These are phyloP conservation scores for Rhizoglyphus robini DNA, from an alignment of 1,140 invertebrate genomes.

Conservation along the genomic window DNA sequence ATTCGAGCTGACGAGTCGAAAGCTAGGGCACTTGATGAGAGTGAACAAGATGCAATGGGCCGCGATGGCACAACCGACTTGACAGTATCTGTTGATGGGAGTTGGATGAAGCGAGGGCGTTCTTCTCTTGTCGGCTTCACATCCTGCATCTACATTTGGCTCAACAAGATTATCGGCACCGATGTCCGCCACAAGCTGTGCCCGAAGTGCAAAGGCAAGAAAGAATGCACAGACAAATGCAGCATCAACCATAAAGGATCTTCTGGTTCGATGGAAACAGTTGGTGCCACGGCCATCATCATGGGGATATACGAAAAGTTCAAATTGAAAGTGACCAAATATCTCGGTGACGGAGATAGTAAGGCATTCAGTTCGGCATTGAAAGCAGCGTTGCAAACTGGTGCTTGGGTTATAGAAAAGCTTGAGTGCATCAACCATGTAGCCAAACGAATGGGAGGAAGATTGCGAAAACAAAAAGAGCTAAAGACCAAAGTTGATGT, in stretches of 20 bases:
- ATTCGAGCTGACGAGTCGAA: neutral
- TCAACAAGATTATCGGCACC: too few relatives aligned
- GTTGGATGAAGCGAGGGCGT: neutral
- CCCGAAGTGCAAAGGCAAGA: too few relatives aligned
- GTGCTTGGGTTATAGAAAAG: neutral
- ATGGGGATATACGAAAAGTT: too few relatives aligned
- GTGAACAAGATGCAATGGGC: neutral
- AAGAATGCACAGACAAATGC: too few relatives aligned
- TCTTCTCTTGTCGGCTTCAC: neutral
- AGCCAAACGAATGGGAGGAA: neutral
- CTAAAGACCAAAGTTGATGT: neutral
- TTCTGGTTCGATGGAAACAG: too few relatives aligned
- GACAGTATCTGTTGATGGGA: too few relatives aligned
- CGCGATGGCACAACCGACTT: neutral
- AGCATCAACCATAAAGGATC: too few relatives aligned
- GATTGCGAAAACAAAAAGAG: neutral
- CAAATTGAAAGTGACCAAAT: neutral
- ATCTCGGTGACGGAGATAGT: neutral
- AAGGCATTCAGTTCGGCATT: too few relatives aligned
- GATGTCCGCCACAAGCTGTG: too few relatives aligned
- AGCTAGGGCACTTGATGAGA: neutral
- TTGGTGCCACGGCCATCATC: too few relatives aligned
- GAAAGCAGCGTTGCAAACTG: neutral
- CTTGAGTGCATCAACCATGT: slow-evolving; percentile 9
- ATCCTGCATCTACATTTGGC: neutral